Evolutionary conservation across 2,888 invertebrate species (phyloP), one percentile per base, ranked within the genome.

Genomic region (Lepidochrysops patricia): DNA sequence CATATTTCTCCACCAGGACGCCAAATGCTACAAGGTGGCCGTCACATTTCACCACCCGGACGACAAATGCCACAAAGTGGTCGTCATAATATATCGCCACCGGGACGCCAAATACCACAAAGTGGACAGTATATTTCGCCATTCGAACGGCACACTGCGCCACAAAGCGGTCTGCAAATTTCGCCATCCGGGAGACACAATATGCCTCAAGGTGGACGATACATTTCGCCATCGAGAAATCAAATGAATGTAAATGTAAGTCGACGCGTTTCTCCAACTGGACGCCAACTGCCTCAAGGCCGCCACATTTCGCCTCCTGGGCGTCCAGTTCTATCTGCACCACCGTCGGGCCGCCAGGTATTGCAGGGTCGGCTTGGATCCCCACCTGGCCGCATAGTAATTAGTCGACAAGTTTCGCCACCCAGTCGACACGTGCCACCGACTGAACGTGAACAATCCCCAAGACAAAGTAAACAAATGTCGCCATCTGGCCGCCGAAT

Each of bases 41-140:
- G 15, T 7, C 43, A 43, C 6, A 37, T 15, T 15, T 37, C 37
- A 2, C 37, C 37, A 0, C 69, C 64, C 5, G 68, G 62, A 1
- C 63, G 71, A 3, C 65, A 67, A 43, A 35, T 43, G 19, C 43
- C 19, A 43, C 19, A 43, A 23, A 7, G 37, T 6, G 37, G 7
- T 15, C 37, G 37, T 2, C 13, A 37, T 6, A n/a, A n/a, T n/a
- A 37, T 15, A 2, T 37, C 37, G 15, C 37, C 37, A 7, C 15
- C 15, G 2, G 37, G 37, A 37, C 37, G 37, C 6, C 37, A 43
- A 43, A 43, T 43, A 9, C 43, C 19, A 12, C 43, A 43, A 23
- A 4, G 43, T 9, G 43, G 9, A 9, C 43, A 9, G 2, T 19
- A 37, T 7, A 37, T 37, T 5, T 15, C 15, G 13, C 37, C 37